Base-by-base conservation (phyloP, 2,888 invertebrate genomes). In the Trissolcus brochymenae region DNA sequence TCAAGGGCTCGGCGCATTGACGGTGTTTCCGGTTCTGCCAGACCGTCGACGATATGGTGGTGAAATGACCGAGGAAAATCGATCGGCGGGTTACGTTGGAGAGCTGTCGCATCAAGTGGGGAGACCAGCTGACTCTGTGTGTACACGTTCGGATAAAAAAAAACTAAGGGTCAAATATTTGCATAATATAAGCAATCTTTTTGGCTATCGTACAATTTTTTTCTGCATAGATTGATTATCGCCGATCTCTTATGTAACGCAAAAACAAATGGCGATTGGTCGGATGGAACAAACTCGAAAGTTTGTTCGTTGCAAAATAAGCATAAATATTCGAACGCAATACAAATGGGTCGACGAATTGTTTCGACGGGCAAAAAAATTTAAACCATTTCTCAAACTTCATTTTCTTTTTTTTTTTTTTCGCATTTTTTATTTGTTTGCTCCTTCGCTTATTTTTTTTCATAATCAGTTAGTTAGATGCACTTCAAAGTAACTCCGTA, bases 11-110 rank as follows among this genome's bases (percentile, higher is more conserved):
- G 40, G 57, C 35, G 35, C 9, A 54, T 60, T 54, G n/a, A 64
- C 46, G 75, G 59, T 72, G 53, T 76, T 76, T 65, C 72, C 78
- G 68, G 60, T 68, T 68, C 59, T 79, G 72, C 70, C 51, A 53
- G 56, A 78, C 53, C 57, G 61, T 54, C 68, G 61, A 66, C 64
- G 74, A 68, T 72, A 78, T 61, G 71, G 71, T 71, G 66, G 75
- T 70, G 64, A 75, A 60, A 67, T 74, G 68, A 80, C 78, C 71
- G 61, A 75, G 76, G 78, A 74, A 78, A 75, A 81, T 78, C 78
- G 76, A 78, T 75, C 66, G 62, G 61, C 41, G 61, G 64, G 9
- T 74, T 78, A 78, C 70, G 68, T 19, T 67, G 55, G 66, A 75
- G 73, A 75, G 64, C 64, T 50, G 59, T 66, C 62, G 61, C 66